Conservation (phyloP, 1,140 invertebrate genomes). For the Camponotus vicinus region DNA sequence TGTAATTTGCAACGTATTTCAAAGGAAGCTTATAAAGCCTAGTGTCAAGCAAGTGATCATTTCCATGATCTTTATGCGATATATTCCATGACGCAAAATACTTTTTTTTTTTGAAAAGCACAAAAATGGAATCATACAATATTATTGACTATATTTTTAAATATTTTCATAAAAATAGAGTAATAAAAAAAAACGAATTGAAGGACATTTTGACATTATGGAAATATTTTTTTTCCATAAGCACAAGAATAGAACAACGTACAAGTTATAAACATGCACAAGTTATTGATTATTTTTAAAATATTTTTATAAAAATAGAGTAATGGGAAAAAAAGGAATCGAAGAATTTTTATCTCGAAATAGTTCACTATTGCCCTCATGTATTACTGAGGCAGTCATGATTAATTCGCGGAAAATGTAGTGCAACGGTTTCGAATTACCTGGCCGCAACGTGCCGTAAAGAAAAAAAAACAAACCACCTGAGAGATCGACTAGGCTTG, state of each 20-base stretch:
- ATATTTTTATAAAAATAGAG: background rate
- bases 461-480: slow-evolving; percentile 59
- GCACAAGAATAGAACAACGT: too few relatives aligned
- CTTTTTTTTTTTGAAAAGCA: background rate
- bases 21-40: background rate
- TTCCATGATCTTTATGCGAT: background rate
- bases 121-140: background rate
- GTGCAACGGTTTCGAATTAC: slow-evolving; percentile 72
- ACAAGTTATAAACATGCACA: too few relatives aligned
- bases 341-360: too few relatives aligned
- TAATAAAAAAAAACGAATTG: background rate
- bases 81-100: background rate
- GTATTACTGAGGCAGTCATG: slow-evolving; percentile 49
- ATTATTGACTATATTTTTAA: background rate
- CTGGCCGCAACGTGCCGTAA: slow-evolving; percentile 62
- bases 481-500: slow-evolving; percentile 52
- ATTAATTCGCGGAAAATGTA: slow-evolving; percentile 73
- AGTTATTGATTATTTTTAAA: too few relatives aligned
- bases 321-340: background rate
- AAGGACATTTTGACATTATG: background rate
- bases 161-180: slow-evolving; percentile 2
- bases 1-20: background rate
- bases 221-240: too few relatives aligned
- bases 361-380: background rate
- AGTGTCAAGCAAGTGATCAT: background rate